Evolutionary conservation across 2,888 invertebrate genomes (phyloP).

Genomic region (Hypomecis atomaria): DNA sequence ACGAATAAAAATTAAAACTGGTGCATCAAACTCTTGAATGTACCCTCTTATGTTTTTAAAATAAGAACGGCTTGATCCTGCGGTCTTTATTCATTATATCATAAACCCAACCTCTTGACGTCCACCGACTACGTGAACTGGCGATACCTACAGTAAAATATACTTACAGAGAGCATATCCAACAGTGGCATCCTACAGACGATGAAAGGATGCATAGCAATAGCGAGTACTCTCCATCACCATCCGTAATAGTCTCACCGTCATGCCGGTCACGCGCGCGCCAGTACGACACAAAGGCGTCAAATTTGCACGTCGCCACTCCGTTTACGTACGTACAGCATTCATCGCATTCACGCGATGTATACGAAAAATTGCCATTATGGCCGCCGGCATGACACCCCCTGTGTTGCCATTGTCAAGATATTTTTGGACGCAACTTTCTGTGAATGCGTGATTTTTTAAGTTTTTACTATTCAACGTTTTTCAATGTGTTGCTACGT

Average conservation of each 20-base stretch:
- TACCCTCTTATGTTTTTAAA: too few relatives aligned
- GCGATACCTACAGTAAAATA: too few relatives aligned
- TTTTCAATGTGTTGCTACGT: background rate
- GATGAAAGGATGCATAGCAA: background rate
- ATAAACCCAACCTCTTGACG: too few relatives aligned
- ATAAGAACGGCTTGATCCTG: too few relatives aligned
- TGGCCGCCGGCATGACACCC: constrained; percentile 70
- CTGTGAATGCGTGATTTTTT: constrained; percentile 21
- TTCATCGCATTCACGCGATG: constrained; percentile 75
- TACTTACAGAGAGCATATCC: too few relatives aligned
- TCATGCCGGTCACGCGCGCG: constrained; percentile 75
- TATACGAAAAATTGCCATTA: constrained; percentile 82
- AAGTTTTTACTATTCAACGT: constrained; percentile 8
- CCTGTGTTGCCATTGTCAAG: constrained; percentile 39
- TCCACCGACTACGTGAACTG: too few relatives aligned
- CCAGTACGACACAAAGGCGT: constrained; percentile 74
- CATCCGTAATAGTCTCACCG: constrained; percentile 36
- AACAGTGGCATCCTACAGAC: too few relatives aligned
- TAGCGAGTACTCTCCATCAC: constrained; percentile 10
- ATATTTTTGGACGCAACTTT: constrained; percentile 39
- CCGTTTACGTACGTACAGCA: constrained; percentile 81
- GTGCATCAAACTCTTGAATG: too few relatives aligned
- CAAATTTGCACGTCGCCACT: constrained; percentile 82
- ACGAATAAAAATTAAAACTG: too few relatives aligned
- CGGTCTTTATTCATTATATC: too few relatives aligned